Evolutionary conservation across 2,888 invertebrate species (phyloP), one percentile per base, ranked within the genome.

Genomic region (Apamea epomidion): DNA sequence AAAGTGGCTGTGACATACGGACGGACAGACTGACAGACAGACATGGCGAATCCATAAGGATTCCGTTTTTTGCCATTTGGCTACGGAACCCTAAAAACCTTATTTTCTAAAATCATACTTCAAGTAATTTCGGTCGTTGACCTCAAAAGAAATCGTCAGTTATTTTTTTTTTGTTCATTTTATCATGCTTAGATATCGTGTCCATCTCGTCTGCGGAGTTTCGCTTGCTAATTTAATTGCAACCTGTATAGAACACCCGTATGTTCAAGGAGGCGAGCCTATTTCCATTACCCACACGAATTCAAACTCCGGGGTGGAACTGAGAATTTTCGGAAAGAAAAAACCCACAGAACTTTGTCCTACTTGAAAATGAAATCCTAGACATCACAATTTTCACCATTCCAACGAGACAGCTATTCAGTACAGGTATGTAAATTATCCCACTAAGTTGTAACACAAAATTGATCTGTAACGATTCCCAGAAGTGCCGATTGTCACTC

Each of bases 381-480:
- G 7, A 29, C 29, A 5, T 37, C 37, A 37, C 37, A 32, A 32
- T 32, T 37, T 37, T 37, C 14, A 60, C 45, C 7, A 32, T 25
- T 8, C 7, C 21, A 32, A 29, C 29, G 1, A 18, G 25, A 32
- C 1, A 58, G 29, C 25, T 42, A 78, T 76, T 37, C 16, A 16
- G 1, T 42, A 21, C 32, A 81, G 29, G 32, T 37, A n/a, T n/a
- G n/a, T n/a, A 72, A 73, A 87, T 58, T 80, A 54, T 45, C 16
- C 16, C n/a, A 2, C 45, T 42, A 84, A 78, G 7, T 60, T 65
- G 16, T 67, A 83, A 58, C 29, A 87, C 70, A 77, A 89, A 90
- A 77, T 80, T 82, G 74, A 86, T 88, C 83, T 83, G 81, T 83
- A 78, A 88, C 82, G 74, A 76, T 80, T 82, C 79, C 21, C 76